Conservation (phyloP, 2,888 invertebrate species). For the Teleiodes luculella region DNA sequence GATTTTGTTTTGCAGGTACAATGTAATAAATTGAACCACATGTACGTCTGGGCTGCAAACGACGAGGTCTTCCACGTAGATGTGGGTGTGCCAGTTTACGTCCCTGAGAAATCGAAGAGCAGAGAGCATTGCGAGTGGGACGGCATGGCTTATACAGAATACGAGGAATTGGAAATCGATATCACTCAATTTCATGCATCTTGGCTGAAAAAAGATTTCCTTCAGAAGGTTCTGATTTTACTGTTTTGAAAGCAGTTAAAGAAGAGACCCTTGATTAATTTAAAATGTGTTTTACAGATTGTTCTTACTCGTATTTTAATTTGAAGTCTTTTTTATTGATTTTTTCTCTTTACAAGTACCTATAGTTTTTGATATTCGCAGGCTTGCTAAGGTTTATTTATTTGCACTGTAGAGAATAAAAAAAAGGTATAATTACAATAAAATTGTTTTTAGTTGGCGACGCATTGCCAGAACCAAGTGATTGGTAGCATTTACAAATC, state of each 20-base stretch:
- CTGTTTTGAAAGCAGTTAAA: not conserved
- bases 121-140: conserved; percentile 37
- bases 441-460: not conserved
- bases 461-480: conserved; percentile 40
- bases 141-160: conserved; percentile 36
- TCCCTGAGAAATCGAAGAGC: not conserved
- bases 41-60: conserved; percentile 58
- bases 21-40: conserved; percentile 45
- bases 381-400: not conserved
- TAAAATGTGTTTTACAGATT: too few relatives aligned
- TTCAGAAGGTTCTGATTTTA: conserved; percentile 56
- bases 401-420: too few relatives aligned
- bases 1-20: conserved; percentile 41
- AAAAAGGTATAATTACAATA: not conserved
- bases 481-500: conserved; percentile 59
- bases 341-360: too few relatives aligned
- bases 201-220: conserved; percentile 64
- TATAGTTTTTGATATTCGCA: not conserved
- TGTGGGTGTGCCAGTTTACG: conserved; percentile 43
- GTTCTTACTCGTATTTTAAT: too few relatives aligned
- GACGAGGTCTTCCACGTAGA: conserved; percentile 57
- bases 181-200: conserved; percentile 52
- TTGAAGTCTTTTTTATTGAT: too few relatives aligned
- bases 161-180: conserved; percentile 44
- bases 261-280: too few relatives aligned